Percentiles rank a stretch among this genome's conserved stretches.
Conservation (phyloP, 2,888 invertebrate species). For the Macaria notata region DNA sequence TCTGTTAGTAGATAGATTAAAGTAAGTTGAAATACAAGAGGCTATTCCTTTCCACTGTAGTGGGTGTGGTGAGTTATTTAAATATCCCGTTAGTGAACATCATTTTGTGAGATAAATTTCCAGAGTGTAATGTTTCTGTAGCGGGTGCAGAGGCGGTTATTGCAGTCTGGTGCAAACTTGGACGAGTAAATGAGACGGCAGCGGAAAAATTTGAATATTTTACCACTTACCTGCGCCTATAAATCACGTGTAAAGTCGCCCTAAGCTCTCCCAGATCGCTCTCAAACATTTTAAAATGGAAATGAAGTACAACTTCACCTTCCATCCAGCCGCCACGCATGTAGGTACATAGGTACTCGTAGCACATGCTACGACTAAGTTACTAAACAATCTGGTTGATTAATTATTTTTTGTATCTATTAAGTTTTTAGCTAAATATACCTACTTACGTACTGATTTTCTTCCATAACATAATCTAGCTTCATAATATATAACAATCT, state of each 20-base stretch:
- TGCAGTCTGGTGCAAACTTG: slow-evolving; percentile 55
- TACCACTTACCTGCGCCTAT: slow-evolving; percentile 77
- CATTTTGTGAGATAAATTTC: slow-evolving; percentile 16
- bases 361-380: too few species aligned
- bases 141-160: slow-evolving; percentile 46
- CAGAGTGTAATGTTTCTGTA: slow-evolving; percentile 13
- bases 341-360: background rate
- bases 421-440: too few species aligned
- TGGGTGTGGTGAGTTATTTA: background rate
- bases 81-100: slow-evolving; percentile 4
- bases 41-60: too few species aligned
- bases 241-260: slow-evolving; percentile 76
- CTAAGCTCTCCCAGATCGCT: slow-evolving; percentile 71
- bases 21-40: too few species aligned
- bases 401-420: too few species aligned
- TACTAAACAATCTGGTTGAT: too few species aligned
- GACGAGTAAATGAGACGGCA: slow-evolving; percentile 47
- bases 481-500: too few species aligned
- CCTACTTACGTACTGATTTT: too few species aligned
- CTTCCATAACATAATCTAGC: too few species aligned
- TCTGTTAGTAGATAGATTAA: too few species aligned
- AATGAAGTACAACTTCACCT: slow-evolving; percentile 59
- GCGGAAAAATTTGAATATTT: slow-evolving; percentile 74
- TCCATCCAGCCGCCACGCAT: slow-evolving; percentile 13
- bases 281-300: slow-evolving; percentile 77